Evolutionary conservation across 2,113 vertebrate genomes (phyloP).

Genomic region (Malurus cyaneus): DNA sequence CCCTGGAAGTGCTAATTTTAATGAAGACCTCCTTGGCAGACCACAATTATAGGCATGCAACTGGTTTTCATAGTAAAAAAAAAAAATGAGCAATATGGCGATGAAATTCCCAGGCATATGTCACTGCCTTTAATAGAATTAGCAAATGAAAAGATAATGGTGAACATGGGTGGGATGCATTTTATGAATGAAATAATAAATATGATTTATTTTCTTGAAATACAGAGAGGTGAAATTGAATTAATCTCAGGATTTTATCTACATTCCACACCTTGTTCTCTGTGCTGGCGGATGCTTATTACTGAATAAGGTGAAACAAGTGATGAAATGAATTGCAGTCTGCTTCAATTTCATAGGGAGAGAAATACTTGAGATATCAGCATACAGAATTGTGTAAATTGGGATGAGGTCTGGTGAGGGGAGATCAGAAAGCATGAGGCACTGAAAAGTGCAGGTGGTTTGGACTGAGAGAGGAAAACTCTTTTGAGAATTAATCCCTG

Average conservation of each 20-base stretch:
- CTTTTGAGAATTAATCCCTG: neutral
- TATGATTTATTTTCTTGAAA: slow-evolving; percentile 21
- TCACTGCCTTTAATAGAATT: neutral
- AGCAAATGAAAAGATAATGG: neutral
- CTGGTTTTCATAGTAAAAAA: neutral
- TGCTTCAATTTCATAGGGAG: neutral
- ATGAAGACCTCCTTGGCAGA: neutral
- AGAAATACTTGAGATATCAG: neutral
- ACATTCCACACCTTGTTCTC: neutral
- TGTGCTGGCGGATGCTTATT: neutral
- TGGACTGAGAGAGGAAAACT: neutral
- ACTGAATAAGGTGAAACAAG: neutral
- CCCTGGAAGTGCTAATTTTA: neutral
- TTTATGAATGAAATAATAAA: slow-evolving; percentile 1
- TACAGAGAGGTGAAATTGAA: neutral
- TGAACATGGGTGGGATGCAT: neutral
- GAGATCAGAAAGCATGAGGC: accelerated
- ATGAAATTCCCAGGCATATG: neutral
- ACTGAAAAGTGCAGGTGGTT: neutral
- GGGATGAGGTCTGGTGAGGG: neutral
- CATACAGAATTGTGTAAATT: neutral
- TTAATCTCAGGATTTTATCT: slow-evolving; percentile 6
- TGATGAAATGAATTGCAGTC: neutral
- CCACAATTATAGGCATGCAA: neutral
- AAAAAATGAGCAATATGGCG: neutral